Percentiles rank a stretch among this genome's conserved stretches.
phyloP scores from a whole-genome alignment of 2,888 invertebrate genomes.

The Sminthurinus aureus region DNA sequence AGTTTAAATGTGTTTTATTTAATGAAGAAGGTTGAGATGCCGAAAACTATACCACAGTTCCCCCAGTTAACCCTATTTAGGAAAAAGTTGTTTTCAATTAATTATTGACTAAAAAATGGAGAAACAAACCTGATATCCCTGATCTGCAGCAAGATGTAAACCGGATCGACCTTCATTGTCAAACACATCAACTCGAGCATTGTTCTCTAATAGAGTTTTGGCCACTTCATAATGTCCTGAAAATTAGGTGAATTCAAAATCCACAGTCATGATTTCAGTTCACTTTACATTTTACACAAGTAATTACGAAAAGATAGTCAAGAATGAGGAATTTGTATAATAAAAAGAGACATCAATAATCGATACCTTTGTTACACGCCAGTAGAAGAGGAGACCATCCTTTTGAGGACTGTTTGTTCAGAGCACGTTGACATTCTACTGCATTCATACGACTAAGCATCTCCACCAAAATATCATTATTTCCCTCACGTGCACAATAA shows the following conservation, averaged over 20 bases:
- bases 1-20: neutral
- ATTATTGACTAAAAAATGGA: too few relatives aligned
- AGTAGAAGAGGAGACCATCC: slow-evolving; percentile 98
- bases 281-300: too few relatives aligned
- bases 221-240: slow-evolving; percentile 85
- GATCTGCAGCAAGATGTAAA: slow-evolving; percentile 63
- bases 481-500: slow-evolving; percentile 92
- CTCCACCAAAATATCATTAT: slow-evolving; percentile 92
- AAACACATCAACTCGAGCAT: slow-evolving; percentile 98
- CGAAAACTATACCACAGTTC: too few relatives aligned
- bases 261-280: too few relatives aligned
- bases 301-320: too few relatives aligned
- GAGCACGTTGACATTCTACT: slow-evolving; percentile 88
- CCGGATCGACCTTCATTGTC: slow-evolving; percentile 94
- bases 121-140: slow-evolving; percentile 64
- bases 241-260: too few relatives aligned
- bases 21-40: too few relatives aligned
- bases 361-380: slow-evolving; percentile 85
- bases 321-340: too few relatives aligned
- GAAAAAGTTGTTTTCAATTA: too few relatives aligned
- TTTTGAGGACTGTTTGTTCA: slow-evolving; percentile 92
- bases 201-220: slow-evolving; percentile 80
- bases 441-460: slow-evolving; percentile 91
- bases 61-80: too few relatives aligned
- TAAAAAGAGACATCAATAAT: too few relatives aligned